Conservation (phyloP, 2,888 invertebrate species). For the Lithophane semibrunnea region DNA sequence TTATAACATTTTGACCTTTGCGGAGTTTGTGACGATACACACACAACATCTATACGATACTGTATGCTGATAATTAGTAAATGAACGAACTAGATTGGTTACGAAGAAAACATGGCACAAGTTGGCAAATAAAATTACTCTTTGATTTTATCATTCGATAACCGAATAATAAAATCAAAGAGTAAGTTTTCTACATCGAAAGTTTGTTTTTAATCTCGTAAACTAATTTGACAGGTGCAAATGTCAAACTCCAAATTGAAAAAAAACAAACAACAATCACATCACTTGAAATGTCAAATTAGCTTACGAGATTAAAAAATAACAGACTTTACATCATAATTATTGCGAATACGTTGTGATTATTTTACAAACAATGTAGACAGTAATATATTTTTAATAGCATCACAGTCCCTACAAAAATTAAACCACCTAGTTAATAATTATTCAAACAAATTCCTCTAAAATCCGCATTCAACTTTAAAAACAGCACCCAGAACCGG, state of each 20-base stretch:
- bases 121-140: neutral
- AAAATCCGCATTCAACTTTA: slow-evolving; percentile 36
- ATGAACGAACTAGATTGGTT: neutral
- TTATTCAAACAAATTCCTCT: slow-evolving; percentile 8
- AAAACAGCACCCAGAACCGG: slow-evolving; percentile 37
- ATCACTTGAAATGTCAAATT: too few relatives aligned
- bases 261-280: too few relatives aligned
- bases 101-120: too few relatives aligned
- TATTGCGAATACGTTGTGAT: neutral
- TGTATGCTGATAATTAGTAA: neutral
- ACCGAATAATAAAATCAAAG: too few relatives aligned
- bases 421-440: neutral
- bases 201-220: too few relatives aligned
- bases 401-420: neutral
- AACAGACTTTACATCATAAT: too few relatives aligned
- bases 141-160: neutral
- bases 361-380: neutral
- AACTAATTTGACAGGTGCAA: too few relatives aligned
- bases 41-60: neutral
- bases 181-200: too few relatives aligned
- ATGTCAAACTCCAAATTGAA: too few relatives aligned
- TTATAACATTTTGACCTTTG: slow-evolving; percentile 2
- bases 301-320: too few relatives aligned
- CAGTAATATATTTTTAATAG: too few relatives aligned
- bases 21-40: neutral